These are phyloP conservation scores for Stenodera caucasica DNA, from an alignment of 2,888 invertebrate genomes.

Conservation along the genomic window DNA sequence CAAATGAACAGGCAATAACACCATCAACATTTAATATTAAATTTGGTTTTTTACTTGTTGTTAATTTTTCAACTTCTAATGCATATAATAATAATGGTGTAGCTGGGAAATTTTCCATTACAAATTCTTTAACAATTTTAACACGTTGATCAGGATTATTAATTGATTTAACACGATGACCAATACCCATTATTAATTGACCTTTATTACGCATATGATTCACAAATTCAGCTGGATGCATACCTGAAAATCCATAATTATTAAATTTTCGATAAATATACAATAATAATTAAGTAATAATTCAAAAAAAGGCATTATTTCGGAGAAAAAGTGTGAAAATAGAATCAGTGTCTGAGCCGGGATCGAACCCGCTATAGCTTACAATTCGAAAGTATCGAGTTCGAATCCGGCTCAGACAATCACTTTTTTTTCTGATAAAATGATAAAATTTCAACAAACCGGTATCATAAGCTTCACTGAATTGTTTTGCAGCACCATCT, in stretches of 20 bases:
- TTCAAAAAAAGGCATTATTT: too few species aligned
- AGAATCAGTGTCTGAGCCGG: too few species aligned
- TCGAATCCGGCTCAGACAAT: too few species aligned
- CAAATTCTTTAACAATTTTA: slow-evolving; percentile 94
- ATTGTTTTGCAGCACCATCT: slow-evolving; percentile 97
- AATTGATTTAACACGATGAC: slow-evolving; percentile 87
- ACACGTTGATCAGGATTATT: slow-evolving; percentile 99
- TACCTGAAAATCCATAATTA: slow-evolving; percentile 56
- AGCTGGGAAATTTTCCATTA: slow-evolving; percentile 88
- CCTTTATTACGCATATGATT: slow-evolving; percentile 97
- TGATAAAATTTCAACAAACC: too few species aligned
- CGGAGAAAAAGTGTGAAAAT: too few species aligned
- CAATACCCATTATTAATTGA: slow-evolving; percentile 98
- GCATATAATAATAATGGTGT: slow-evolving; percentile 96
- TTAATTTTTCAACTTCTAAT: slow-evolving; percentile 97
- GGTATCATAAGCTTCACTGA: slow-evolving; percentile 94
- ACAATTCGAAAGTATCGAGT: too few species aligned
- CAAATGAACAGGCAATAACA: slow-evolving; percentile 95
- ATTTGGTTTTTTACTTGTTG: slow-evolving; percentile 99
- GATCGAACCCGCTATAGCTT: too few species aligned
- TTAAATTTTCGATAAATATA: too few species aligned
- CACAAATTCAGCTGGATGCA: slow-evolving; percentile 98
- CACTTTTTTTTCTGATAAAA: too few species aligned
- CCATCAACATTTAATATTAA: slow-evolving; percentile 99
- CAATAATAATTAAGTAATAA: slow-evolving; percentile 13